Conservation (phyloP, 2,797 vertebrate genomes). For the Neosilurus hyrtlii region DNA sequence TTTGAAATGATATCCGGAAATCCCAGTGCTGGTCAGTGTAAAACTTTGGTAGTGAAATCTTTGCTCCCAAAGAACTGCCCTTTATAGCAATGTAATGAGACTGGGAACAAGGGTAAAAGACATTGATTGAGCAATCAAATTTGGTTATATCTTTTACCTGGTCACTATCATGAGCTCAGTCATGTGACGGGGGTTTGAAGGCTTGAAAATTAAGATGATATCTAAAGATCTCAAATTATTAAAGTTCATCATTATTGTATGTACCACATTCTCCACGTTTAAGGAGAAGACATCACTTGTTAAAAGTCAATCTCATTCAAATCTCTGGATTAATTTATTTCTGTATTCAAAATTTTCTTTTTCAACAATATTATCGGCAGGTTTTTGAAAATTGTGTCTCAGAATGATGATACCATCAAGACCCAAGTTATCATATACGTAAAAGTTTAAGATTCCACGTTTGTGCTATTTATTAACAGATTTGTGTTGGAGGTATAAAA, state of each 20-base stretch:
- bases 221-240: neutral
- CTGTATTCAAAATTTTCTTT: too few species aligned
- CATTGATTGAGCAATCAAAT: neutral
- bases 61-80: neutral
- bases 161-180: neutral
- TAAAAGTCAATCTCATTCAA: too few species aligned
- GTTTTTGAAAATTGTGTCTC: too few species aligned
- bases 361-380: too few species aligned
- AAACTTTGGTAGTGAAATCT: neutral
- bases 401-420: too few species aligned
- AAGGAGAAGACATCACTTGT: neutral
- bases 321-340: too few species aligned
- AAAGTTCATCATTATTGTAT: neutral
- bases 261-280: neutral
- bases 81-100: slow-evolving; percentile 22
- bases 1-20: slow-evolving; percentile 17
- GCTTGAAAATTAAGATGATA: neutral
- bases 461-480: too few species aligned
- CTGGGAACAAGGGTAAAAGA: neutral
- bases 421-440: too few species aligned
- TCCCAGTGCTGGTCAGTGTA: neutral
- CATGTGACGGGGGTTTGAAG: neutral
- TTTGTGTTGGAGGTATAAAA: too few species aligned
- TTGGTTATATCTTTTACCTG: neutral
- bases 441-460: too few species aligned